These are phyloP conservation scores for Lycia hirtaria DNA, from an alignment of 2,888 invertebrate species.

Conservation along the genomic window DNA sequence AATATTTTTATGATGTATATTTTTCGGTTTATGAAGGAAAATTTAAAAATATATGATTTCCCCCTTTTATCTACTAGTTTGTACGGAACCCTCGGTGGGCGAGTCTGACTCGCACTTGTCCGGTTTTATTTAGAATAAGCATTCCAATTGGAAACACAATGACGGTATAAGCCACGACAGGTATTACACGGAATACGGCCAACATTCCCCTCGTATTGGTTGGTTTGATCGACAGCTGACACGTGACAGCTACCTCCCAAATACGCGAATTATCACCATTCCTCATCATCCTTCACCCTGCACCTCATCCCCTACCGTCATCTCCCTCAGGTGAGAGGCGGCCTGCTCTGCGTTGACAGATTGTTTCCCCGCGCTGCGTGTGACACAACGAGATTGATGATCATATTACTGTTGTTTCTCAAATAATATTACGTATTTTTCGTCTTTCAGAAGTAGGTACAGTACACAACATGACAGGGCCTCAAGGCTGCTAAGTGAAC, in stretches of 20 bases:
- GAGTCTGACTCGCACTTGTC: no score
- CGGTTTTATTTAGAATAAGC: no score
- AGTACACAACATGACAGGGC: no score
- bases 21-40: no score
- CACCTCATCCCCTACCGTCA: no score
- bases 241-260: background rate
- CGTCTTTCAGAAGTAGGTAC: background rate
- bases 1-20: no score
- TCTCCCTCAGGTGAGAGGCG: constrained; percentile 11
- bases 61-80: no score
- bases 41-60: no score
- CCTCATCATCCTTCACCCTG: constrained; percentile 38
- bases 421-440: background rate
- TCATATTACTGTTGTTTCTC: constrained; percentile 8
- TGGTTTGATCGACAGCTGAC: constrained; percentile 1
- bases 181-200: background rate
- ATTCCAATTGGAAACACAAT: no score
- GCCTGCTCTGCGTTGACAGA: constrained; percentile 59
- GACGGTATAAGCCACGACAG: no score
- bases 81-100: no score
- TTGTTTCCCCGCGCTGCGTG: constrained; percentile 45
- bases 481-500: no score
- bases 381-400: constrained; percentile 56
- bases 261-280: constrained; percentile 37
- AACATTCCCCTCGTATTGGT: background rate